Conservation (phyloP, 2,888 invertebrate genomes). For the Habroteleia sp. region DNA sequence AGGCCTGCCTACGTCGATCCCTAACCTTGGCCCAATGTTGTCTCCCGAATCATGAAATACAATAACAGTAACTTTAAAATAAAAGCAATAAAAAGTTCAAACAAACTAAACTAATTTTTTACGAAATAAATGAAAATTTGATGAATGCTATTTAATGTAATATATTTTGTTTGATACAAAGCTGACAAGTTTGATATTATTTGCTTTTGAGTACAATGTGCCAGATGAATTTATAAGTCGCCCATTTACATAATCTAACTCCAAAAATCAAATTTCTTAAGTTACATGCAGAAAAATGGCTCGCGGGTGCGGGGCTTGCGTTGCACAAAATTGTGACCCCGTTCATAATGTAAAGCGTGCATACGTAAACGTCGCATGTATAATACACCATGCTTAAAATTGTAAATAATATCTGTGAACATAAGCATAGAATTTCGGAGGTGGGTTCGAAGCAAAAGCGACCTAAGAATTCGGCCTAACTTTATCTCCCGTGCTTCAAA, state of each 20-base stretch:
- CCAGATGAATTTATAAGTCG: slow-evolving; percentile 4
- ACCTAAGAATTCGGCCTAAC: slow-evolving; percentile 22
- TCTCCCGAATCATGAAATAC: too few relatives aligned
- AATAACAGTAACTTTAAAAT: too few relatives aligned
- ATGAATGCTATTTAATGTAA: too few relatives aligned
- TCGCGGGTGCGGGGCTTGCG: neutral
- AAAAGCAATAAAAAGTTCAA: too few relatives aligned
- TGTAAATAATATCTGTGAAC: slow-evolving; percentile 24
- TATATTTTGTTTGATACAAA: too few relatives aligned
- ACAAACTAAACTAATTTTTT: too few relatives aligned
- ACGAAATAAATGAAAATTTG: too few relatives aligned
- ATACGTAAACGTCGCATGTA: slow-evolving; percentile 21
- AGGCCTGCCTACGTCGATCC: too few relatives aligned
- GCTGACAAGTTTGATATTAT: slow-evolving; percentile 9
- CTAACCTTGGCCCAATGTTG: too few relatives aligned
- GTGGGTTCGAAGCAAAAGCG: neutral
- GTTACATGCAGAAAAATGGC: slow-evolving; percentile 6
- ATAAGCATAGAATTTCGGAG: slow-evolving; percentile 6
- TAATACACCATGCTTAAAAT: slow-evolving; percentile 30
- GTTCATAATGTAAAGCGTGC: slow-evolving; percentile 16
- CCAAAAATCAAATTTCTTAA: slow-evolving; percentile 32
- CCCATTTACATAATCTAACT: slow-evolving; percentile 12
- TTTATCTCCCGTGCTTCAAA: slow-evolving; percentile 25
- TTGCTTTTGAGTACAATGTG: slow-evolving; percentile 8
- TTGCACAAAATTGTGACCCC: slow-evolving; percentile 5